Base-by-base conservation (phyloP, 2,797 vertebrate species). In the Myripristis murdjan region DNA sequence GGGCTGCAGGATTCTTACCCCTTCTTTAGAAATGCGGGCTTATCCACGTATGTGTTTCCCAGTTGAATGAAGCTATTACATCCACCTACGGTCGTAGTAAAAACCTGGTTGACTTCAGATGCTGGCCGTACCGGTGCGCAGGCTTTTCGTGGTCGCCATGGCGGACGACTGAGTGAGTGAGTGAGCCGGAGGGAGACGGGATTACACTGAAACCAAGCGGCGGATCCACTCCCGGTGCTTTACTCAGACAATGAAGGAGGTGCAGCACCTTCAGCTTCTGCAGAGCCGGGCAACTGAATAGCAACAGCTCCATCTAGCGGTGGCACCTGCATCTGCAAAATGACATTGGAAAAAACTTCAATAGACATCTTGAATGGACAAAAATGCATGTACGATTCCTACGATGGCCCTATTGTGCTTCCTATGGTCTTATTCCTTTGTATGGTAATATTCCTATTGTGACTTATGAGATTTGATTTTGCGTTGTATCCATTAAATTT, bases 91-190 rank as follows among this genome's bases (percentile, higher is more conserved):
- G 87, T 33, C 63, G 80, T 37, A 9, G 56, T 1, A 28, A 53
- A 64, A 41, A n/a, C 22, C 78, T 51, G 2, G 51, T 1, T 18
- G 73, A 85, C 76, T 67, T 91, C 61, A 95, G 67, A 85, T 14
- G 76, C 67, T 22, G 87, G 51, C 67, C 35, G 69, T 5, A 9
- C 58, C 82, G 79, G 56, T 57, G 82, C 73, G 51, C 72, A 83
- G 83, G 80, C 84, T 87, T 87, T 72, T 67, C 83, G 83, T 85
- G 88, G 93, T 94, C 94, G 93, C 93, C 95, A 95, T 95, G 92
- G 91, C 92, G 91, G 93, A 93, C 90, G 89, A 91, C 91, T 91
- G 88, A 82, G 81, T 47, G 81, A 71, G 69, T 46, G 43, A 18
- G 43, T 46, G 43, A 18, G 43, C 75, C 62, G 55, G 75, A 78